phyloP scores from a whole-genome alignment of 2,113 vertebrate species.

The Oostethus manadensis region DNA sequence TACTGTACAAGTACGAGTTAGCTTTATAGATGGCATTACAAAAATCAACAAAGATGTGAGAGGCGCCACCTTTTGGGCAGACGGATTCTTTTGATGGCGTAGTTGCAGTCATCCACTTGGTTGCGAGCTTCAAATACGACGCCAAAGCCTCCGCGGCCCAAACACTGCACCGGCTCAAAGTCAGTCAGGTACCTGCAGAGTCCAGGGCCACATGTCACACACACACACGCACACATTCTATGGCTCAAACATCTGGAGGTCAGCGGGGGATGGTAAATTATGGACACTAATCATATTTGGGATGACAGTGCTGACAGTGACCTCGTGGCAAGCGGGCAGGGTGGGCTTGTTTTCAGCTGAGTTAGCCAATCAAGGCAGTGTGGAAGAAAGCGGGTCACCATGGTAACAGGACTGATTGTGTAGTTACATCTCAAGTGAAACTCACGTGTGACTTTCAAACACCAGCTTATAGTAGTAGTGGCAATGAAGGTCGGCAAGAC shows the following conservation, averaged over 20 bases:
- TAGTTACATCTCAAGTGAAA: constrained; percentile 32
- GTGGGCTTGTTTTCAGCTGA: constrained; percentile 35
- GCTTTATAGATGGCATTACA: not conserved
- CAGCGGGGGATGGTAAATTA: constrained; percentile 26
- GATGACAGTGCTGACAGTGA: constrained; percentile 47
- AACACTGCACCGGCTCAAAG: constrained; percentile 95
- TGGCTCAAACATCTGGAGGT: constrained; percentile 21
- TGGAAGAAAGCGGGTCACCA: constrained; percentile 61
- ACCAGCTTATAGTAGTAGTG: not conserved
- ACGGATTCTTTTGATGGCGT: constrained; percentile 97
- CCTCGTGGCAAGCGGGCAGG: constrained; percentile 3
- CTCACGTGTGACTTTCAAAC: constrained; percentile 14
- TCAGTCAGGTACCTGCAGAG: constrained; percentile 88
- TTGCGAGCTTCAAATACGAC: constrained; percentile 97
- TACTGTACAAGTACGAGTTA: no score
- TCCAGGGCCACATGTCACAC: constrained; percentile 3
- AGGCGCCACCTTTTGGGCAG: constrained; percentile 87
- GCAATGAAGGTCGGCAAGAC: constrained; percentile 14
- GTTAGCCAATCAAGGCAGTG: constrained; percentile 48
- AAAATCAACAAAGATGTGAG: not conserved
- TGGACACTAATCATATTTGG: constrained; percentile 32
- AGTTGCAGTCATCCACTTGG: constrained; percentile 98
- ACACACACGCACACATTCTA: constrained; percentile 6
- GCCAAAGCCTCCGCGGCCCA: constrained; percentile 93
- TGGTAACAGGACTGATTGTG: constrained; percentile 59